Conservation (phyloP, 1,140 invertebrate species). For the Sitobion miscanthi region DNA sequence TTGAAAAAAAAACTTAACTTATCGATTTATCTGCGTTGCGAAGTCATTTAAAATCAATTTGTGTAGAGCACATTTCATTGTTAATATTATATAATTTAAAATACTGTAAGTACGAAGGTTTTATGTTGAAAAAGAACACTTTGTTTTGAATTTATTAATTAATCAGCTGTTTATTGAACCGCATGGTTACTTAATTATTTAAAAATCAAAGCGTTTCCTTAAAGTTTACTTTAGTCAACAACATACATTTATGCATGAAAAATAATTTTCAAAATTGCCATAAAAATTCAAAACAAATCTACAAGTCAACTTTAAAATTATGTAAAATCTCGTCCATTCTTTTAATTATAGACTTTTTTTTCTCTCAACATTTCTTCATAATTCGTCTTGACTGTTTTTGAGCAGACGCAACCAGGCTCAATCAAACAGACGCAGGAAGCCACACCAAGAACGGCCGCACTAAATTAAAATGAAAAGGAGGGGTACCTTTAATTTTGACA, state of each 20-base stretch:
- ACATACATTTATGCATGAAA: not conserved
- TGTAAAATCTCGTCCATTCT: not conserved
- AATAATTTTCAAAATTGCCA: not conserved
- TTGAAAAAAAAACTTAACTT: not conserved
- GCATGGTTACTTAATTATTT: conserved; percentile 32
- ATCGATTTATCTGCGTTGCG: not conserved
- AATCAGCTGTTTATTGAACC: conserved; percentile 18
- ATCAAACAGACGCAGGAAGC: conserved; percentile 8
- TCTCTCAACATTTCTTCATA: not conserved
- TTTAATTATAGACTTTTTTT: not conserved
- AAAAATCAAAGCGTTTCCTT: not conserved
- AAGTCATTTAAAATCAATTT: not conserved
- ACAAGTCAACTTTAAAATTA: conserved; percentile 8
- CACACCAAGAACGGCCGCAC: not conserved
- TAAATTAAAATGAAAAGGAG: conserved; percentile 22
- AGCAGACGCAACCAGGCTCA: not conserved
- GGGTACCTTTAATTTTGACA: conserved; percentile 36
- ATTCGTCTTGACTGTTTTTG: not conserved
- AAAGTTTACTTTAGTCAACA: not conserved
- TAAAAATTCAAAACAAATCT: not conserved
- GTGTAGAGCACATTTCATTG: not conserved
- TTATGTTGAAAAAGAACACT: not conserved
- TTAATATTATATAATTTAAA: not conserved
- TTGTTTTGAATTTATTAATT: conserved; percentile 24
- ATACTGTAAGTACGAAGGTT: not conserved